Evolutionary conservation across 1,140 invertebrate genomes (phyloP).

Genomic region (Drosophila neocordata): DNA sequence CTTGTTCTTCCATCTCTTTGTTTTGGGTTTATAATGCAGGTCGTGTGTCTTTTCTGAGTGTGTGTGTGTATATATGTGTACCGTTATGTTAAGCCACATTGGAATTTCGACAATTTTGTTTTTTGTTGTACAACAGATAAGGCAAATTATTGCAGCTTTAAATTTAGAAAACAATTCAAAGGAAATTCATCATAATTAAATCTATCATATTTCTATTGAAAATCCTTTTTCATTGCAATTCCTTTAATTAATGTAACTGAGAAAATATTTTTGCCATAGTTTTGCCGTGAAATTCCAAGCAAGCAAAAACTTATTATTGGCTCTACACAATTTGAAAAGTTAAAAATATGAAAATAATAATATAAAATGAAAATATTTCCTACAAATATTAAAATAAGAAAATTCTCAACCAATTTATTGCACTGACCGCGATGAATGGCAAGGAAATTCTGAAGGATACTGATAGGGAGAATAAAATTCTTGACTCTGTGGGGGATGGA

Average conservation of each 20-base stretch:
- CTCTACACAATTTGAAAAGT: conserved; percentile 45
- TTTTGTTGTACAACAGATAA: conserved; percentile 34
- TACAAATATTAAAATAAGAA: conserved; percentile 13
- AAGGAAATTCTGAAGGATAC: neutral
- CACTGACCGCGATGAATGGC: conserved; percentile 55
- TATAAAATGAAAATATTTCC: conserved; percentile 29
- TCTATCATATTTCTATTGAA: neutral
- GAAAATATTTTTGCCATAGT: conserved; percentile 12
- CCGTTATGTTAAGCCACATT: conserved; percentile 36
- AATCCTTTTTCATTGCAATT: conserved; percentile 49
- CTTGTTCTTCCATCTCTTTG: neutral
- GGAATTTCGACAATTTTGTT: conserved; percentile 49
- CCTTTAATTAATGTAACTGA: conserved; percentile 42
- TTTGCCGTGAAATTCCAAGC: neutral
- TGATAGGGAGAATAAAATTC: neutral
- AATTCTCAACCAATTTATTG: conserved; percentile 76
- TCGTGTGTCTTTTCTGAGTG: conserved; percentile 44
- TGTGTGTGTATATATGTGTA: conserved; percentile 35
- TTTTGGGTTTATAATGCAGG: conserved; percentile 63
- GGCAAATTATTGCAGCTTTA: conserved; percentile 34
- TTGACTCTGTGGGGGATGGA: conserved; percentile 14
- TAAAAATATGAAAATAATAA: conserved; percentile 51
- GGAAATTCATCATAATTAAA: neutral
- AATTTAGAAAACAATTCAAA: conserved; percentile 19
- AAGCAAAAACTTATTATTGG: conserved; percentile 55